phyloP scores from a whole-genome alignment of 2,888 invertebrate species.

The Archips crataeganus region DNA sequence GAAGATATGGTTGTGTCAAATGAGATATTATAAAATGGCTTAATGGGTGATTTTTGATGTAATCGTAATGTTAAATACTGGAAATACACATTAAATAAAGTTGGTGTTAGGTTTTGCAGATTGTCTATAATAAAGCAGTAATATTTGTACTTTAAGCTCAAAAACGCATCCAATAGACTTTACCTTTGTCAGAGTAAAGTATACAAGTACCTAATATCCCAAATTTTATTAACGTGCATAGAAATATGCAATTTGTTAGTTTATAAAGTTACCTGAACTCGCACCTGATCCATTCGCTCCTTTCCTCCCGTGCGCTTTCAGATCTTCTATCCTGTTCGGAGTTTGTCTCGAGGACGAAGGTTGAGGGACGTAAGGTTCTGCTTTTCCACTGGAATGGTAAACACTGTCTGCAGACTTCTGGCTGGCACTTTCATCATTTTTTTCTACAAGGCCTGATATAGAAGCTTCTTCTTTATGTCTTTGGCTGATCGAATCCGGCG shows the following conservation, averaged over 20 bases:
- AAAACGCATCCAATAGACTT: too few relatives aligned
- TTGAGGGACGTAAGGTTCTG: constrained; percentile 73
- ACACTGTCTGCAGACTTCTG: constrained; percentile 85
- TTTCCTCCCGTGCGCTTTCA: constrained; percentile 77
- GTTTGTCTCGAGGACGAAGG: constrained; percentile 81
- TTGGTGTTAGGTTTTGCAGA: too few relatives aligned
- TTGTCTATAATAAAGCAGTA: too few relatives aligned
- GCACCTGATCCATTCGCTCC: constrained; percentile 86
- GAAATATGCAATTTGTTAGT: background rate
- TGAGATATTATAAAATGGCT: too few relatives aligned
- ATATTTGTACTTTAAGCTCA: too few relatives aligned
- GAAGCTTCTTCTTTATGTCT: constrained; percentile 70
- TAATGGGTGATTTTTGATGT: too few relatives aligned
- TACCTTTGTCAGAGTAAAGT: too few relatives aligned
- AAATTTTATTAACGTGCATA: background rate
- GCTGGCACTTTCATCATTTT: constrained; percentile 76
- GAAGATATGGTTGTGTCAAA: too few relatives aligned
- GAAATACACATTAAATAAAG: too few relatives aligned
- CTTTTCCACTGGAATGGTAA: constrained; percentile 83
- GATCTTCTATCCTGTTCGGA: constrained; percentile 80
- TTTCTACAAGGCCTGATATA: constrained; percentile 61
- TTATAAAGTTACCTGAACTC: constrained; percentile 80
- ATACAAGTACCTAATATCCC: too few relatives aligned
- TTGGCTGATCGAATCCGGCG: constrained; percentile 70
- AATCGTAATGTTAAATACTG: too few relatives aligned